Conservation (phyloP, 1,140 invertebrate genomes). For the Heterodera carotae region DNA sequence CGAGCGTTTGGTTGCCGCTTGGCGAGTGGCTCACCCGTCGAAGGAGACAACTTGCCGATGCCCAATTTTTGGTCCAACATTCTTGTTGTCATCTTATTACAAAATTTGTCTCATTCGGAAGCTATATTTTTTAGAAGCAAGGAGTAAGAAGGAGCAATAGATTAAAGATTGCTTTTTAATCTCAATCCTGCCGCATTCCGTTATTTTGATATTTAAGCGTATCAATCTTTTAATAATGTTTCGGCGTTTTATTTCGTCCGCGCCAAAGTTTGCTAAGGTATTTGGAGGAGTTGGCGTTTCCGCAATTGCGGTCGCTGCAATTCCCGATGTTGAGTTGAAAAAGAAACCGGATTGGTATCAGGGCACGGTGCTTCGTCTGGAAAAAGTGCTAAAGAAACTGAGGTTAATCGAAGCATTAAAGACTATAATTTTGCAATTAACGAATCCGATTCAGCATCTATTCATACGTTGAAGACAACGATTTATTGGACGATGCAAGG, state of each 20-base stretch:
- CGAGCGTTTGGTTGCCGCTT: too few relatives aligned
- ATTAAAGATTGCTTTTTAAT: too few relatives aligned
- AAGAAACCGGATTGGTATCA: conserved; percentile 54
- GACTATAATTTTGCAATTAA: not conserved
- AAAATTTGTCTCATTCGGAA: too few relatives aligned
- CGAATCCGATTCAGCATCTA: conserved; percentile 11
- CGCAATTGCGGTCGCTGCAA: conserved; percentile 30
- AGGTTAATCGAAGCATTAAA: not conserved
- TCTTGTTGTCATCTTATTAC: too few relatives aligned
- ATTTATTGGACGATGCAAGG: conserved; percentile 40
- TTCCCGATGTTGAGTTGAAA: conserved; percentile 44
- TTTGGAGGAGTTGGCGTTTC: conserved; percentile 2
- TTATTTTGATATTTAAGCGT: too few relatives aligned
- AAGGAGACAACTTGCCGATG: too few relatives aligned
- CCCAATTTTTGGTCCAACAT: too few relatives aligned
- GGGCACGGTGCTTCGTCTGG: conserved; percentile 19
- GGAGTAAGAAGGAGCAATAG: too few relatives aligned
- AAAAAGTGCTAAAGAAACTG: conserved; percentile 15
- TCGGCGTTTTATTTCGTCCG: conserved; percentile 29
- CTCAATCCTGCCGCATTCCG: too few relatives aligned
- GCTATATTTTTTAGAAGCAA: too few relatives aligned
- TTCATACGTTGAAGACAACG: conserved; percentile 39
- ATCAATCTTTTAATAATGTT: conserved; percentile 25
- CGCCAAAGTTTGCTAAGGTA: conserved; percentile 8
- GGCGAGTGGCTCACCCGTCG: too few relatives aligned